Base-by-base conservation (phyloP, 2,113 vertebrate genomes). In the Heterochromis multidens region DNA sequence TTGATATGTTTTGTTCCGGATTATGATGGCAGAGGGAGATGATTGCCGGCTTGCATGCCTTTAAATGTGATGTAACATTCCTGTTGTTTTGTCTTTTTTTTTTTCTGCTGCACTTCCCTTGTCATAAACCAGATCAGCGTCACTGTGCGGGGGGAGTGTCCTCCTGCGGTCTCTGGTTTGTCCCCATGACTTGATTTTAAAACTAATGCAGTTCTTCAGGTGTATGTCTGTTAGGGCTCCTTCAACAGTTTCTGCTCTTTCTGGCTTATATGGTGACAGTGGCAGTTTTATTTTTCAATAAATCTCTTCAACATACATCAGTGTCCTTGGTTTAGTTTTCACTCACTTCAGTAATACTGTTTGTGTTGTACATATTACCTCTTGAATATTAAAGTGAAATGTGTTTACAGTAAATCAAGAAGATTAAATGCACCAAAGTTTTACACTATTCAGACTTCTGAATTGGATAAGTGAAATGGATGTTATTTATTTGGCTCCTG, bases 271-370 rank as follows among this genome's bases (percentile, higher is more conserved):
- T 89, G 67, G 46, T 84, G 72, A 79, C 87, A 72, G 80, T 91
- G 85, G 82, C 92, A 82, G 90, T 93, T 94, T 94, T 90, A 92
- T 93, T 95, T 95, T 94, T 86, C 61, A 95, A 95, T 95, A 96
- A 96, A 96, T 85, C n/a, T 92, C 79, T 77, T 89, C 87, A 65
- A 92, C 82, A 85, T 43, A 61, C 35, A 2, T 60, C 8, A 5
- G 6, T 78, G 40, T 14, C 81, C 19, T 72, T 35, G 16, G 58
- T 60, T 63, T 87, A 6, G 52, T 72, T 82, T 10, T 56, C 6
- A 29, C 5, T 17, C 25, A 40, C 27, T 21, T 10, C 13, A 58
- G 16, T 1, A 60, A 59, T 21, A 12, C 14, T 6, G 27, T 43
- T 13, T 14, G 43, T 46, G 13, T 46, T 43, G 40, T 14, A 43